Evolutionary conservation across 2,797 vertebrate genomes (phyloP), one percentile per base, ranked within the genome.

Genomic region (Falco berigora): DNA sequence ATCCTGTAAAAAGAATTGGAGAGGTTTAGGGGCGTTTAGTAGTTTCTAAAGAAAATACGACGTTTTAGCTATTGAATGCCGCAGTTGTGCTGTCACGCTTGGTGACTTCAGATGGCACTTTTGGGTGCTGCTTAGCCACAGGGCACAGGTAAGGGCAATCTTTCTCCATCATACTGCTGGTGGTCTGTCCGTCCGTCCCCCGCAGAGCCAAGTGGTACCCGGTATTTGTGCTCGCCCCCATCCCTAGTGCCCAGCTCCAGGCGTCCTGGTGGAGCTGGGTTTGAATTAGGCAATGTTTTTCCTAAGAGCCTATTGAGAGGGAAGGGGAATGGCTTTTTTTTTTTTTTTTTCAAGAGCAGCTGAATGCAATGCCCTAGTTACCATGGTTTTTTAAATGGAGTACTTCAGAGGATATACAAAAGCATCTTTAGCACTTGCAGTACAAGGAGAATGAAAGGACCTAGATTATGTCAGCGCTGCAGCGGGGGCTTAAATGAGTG

Each of bases 381-480:
- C 94, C 76, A 78, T 78, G 82, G 9, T 69, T 86, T 94, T 95
- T 94, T 63, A 78, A 84, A 94, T 78, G 38, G 79, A 74, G 68
- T 81, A 81, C 89, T 94, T 96, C 72, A 91, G 90, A 74, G 53
- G 62, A 68, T 72, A 80, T 78, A 95, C 91, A 95, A 96, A 96
- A 97, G 88, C 95, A 92, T 97, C 85, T 95, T 92, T 88, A 94
- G 76, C 89, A 52, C 82, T 95, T 47, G 36, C 52, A 67, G 79
- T 82, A 68, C 90, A 67, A 93, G 82, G 81, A 91, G 79, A 88
- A 64, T 83, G 78, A 94, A 94, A 92, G 84, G 62, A 46, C 44
- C 49, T 83, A 46, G 76, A 94, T 96, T 92, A 72, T 88, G 92
- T 90, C 73, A 77, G 85, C 67, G 14, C 34, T 62, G 62, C 78